phyloP scores from a whole-genome alignment of 2,113 vertebrate species.

The Rostratula benghalensis region DNA sequence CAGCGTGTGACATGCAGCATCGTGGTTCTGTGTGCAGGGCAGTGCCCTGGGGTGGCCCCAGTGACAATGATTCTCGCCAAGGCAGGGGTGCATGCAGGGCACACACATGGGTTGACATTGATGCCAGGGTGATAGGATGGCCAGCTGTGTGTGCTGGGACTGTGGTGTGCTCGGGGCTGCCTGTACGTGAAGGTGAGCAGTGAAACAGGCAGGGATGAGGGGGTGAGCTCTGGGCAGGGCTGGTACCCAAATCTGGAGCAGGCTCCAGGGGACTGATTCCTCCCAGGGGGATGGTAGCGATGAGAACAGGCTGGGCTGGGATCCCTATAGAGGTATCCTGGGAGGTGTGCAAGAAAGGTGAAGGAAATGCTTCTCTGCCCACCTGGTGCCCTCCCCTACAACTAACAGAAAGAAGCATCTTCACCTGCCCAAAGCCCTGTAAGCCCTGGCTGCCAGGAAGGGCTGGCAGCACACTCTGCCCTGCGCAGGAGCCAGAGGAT shows the following conservation, averaged over 20 bases:
- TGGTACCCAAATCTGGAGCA: not conserved
- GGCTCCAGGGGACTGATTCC: not conserved
- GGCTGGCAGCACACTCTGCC: not conserved
- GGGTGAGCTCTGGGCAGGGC: not conserved
- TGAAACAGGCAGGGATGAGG: not conserved
- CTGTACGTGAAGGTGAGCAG: not conserved
- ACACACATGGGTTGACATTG: rapidly evolving
- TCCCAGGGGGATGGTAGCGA: not conserved
- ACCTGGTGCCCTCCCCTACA: not conserved
- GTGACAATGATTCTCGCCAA: not conserved
- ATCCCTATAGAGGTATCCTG: not conserved
- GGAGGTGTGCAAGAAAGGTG: rapidly evolving
- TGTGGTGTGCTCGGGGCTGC: not conserved
- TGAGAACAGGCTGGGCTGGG: not conserved
- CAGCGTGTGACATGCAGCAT: rapidly evolving
- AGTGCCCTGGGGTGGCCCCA: not conserved
- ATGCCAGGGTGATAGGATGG: not conserved
- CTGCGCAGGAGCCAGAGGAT: not conserved
- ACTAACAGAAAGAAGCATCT: not conserved
- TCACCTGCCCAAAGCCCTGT: not conserved
- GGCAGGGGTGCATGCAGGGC: not conserved
- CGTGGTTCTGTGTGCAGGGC: not conserved
- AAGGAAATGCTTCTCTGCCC: not conserved
- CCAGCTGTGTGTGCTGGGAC: rapidly evolving
- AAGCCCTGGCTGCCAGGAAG: not conserved